Evolutionary conservation across 1,140 invertebrate genomes (phyloP), one percentile per base, ranked within the genome.

Genomic region (Nymphalis io): DNA sequence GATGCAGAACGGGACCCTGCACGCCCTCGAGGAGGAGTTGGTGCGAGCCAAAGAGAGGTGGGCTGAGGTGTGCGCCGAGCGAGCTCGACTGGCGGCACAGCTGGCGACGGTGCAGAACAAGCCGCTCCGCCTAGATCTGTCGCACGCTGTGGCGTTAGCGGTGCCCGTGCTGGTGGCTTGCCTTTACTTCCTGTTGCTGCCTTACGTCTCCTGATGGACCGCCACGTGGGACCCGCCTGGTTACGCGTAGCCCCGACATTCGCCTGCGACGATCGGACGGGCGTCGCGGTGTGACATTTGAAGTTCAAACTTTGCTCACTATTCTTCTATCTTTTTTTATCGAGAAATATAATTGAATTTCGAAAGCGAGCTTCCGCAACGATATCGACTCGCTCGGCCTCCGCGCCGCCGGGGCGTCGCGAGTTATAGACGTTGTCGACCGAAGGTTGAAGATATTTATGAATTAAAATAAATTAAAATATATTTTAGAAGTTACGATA

Each of bases 181-280:
- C 51, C 72, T 87, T 6, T 90, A 86, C 76, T 83, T 83, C 73
- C 63, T 82, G 63, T 78, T 89, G 75, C 80, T 87, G 75, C 90
- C 88, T 13, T 83, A 88, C 62, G 48, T 91, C 62, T 92, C 91
- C 82, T 92, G 91, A 92, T 92, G 75, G 70, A 92, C 91, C 78
- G 91, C 91, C 83, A 85, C 90, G 42, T 92, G 90, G 90, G 90
- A 92, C 80, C 91, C 91, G 53, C 91, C 91, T 70, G 88, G 88
- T 65, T 89, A 80, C 81, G 61, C 79, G 72, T 90, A 90, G 77
- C 78, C 64, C 68, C 67, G 74, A 70, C 72, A 38, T 48, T 33
- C 71, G 68, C 71, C 71, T 33, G 27, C 27, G 27, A 33, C 27
- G 27, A 8, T 33, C 27, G 27, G 27, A 6, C 27, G 59, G 70